phyloP scores from a whole-genome alignment of 2,888 invertebrate genomes.

The Drosophila prostipennis region DNA sequence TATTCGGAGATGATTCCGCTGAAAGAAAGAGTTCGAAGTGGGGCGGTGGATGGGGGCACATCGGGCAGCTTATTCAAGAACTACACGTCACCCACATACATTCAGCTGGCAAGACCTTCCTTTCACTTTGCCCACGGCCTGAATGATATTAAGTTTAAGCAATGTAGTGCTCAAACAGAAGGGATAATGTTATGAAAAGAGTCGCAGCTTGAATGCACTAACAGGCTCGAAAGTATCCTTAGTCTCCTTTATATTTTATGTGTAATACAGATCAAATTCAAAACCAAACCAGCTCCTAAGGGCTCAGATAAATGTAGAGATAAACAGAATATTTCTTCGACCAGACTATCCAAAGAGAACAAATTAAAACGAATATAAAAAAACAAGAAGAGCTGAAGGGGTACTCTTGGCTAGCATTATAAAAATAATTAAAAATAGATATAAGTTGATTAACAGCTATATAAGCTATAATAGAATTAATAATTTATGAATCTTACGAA shows the following conservation, averaged over 20 bases:
- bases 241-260: neutral
- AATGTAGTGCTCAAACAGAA: slow-evolving; percentile 10
- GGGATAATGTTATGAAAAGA: slow-evolving; percentile 14
- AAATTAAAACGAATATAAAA: too few relatives aligned
- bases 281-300: too few relatives aligned
- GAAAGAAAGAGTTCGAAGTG: slow-evolving; percentile 24
- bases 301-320: too few relatives aligned
- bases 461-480: too few relatives aligned
- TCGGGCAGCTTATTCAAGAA: slow-evolving; percentile 31
- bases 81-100: slow-evolving; percentile 58
- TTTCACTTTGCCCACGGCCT: slow-evolving; percentile 58
- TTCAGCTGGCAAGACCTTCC: slow-evolving; percentile 36
- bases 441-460: too few relatives aligned
- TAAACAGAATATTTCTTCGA: too few relatives aligned
- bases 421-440: too few relatives aligned
- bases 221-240: neutral
- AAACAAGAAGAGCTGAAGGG: too few relatives aligned
- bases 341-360: too few relatives aligned
- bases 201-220: slow-evolving; percentile 13
- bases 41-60: slow-evolving; percentile 4
- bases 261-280: neutral
- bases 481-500: too few relatives aligned
- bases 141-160: slow-evolving; percentile 60
- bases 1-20: slow-evolving; percentile 26
- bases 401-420: too few relatives aligned